Base-by-base conservation (phyloP, 2,888 invertebrate species). In the Ormyrus labotus region DNA sequence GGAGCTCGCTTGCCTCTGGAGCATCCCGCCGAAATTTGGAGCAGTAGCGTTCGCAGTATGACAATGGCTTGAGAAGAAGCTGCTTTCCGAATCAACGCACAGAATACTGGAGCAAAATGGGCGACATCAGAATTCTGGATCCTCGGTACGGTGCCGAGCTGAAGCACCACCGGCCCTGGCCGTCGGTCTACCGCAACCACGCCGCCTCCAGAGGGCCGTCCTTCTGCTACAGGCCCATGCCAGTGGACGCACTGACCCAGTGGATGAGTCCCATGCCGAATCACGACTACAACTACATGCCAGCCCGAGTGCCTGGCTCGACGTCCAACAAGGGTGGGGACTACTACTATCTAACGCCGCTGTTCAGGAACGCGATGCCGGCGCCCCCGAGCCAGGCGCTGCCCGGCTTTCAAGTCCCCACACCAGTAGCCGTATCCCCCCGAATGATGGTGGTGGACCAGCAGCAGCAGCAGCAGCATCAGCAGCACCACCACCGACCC, bases 321-420 rank as follows among this genome's bases (percentile, higher is more conserved):
- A 85, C 85, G 13, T 83, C 85, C 0, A 89, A 88, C 82, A 92
- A 92, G 82, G 91, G 91, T 2, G 84, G 88, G 0, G 93, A 93
- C 82, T 92, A 93, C 86, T 95, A 95, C 88, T 94, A 94, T 86
- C 90, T 95, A 85, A 93, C 95, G 80, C 95, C 95, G 60, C 93
- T 94, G 88, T 95, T 95, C 88, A 92, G 93, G 47, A 93, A 94
- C 85, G 94, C 93, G 2, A 93, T 94, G 89, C 95, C 50, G 91
- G 94, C 86, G 91, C 94, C 51, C 84, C 87, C 4, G 84, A 85
- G 0, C 85, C 87, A 6, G 85, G 84, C 58, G 83, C 87, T 2
- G 84, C 87, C 5, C 85, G 82, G 77, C 0, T 82, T 85, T 10
- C 88, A 87, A 72, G 83, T 86, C 6, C 83, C 87, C 0, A 81